Evolutionary conservation across 2,797 vertebrate genomes (phyloP), one percentile per base, ranked within the genome.

Genomic region (Crax fasciolata): DNA sequence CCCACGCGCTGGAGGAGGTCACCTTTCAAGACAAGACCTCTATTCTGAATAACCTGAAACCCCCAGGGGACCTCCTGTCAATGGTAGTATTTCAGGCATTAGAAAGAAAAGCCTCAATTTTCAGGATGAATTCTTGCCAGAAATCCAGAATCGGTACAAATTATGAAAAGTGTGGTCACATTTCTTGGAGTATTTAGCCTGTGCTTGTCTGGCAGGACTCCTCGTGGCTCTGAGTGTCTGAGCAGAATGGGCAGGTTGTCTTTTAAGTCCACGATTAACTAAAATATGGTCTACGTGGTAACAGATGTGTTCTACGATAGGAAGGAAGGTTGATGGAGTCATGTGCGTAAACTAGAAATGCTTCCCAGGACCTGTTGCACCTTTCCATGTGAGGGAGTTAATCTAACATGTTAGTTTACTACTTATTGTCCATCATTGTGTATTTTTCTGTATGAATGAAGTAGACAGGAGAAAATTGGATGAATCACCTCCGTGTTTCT

Each of bases 361-460:
- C 17, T 82, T 90, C 77, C 49, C 20, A 84, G 28, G 77, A 46
- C 38, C 27, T 5, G 7, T 19, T 78, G 75, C 24, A 74, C 27
- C 41, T 90, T 90, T 89, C 32, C 27, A 76, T 41, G 27, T 8
- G 44, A 68, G 30, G 38, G 38, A 85, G 35, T 55, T 52, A 84
- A 66, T 61, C 63, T 59, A 48, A 55, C 32, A 38, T 71, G 30
- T 70, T 80, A 59, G 20, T 84, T 91, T 76, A 55, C 58, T 51
- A 27, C 77, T 90, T 90, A 12, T 75, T 89, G 23, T 68, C 43
- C 52, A 39, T 82, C 23, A 23, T 6, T 63, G 21, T 77, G 41
- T 81, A 54, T 96, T 90, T 91, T 93, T 94, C 86, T 80, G 21
- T 84, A 63, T 94, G 86, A 92, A 76, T 82, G 43, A 77, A 95